Evolutionary conservation across 2,797 vertebrate genomes (phyloP).

Genomic region (Sebastes matsubarae): DNA sequence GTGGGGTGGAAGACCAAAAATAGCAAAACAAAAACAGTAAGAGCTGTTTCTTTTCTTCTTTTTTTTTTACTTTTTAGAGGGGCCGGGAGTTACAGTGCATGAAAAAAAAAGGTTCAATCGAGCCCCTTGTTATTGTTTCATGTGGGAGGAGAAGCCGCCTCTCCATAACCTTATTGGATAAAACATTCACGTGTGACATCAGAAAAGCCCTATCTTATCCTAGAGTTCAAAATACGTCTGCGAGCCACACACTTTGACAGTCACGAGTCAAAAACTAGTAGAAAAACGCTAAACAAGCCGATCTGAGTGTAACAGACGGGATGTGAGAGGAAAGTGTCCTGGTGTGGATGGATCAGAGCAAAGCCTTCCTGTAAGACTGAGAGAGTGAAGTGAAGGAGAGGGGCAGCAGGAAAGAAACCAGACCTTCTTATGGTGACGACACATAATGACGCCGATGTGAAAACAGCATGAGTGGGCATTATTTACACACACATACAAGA

Average conservation of each 20-base stretch:
- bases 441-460: slow-evolving; percentile 13
- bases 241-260: slow-evolving; percentile 63
- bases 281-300: slow-evolving; percentile 45
- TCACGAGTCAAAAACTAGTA: slow-evolving; percentile 58
- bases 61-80: slow-evolving; percentile 40
- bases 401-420: slow-evolving; percentile 29
- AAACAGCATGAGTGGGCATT: slow-evolving; percentile 35
- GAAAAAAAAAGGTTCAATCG: slow-evolving; percentile 41
- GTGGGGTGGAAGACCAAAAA: slow-evolving; percentile 76
- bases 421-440: slow-evolving; percentile 20
- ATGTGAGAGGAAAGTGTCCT: slow-evolving; percentile 14
- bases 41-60: slow-evolving; percentile 40
- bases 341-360: slow-evolving; percentile 48
- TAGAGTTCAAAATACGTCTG: slow-evolving; percentile 59
- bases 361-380: slow-evolving; percentile 25
- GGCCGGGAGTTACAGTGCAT: slow-evolving; percentile 70
- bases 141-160: slow-evolving; percentile 43
- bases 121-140: slow-evolving; percentile 54
- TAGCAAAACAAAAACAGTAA: slow-evolving; percentile 60
- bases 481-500: slow-evolving; percentile 10
- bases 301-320: slow-evolving; percentile 66
- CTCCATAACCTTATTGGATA: slow-evolving; percentile 56
- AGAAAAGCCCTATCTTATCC: slow-evolving; percentile 64
- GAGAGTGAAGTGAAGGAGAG: slow-evolving; percentile 14
- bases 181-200: slow-evolving; percentile 74